Percentiles rank a stretch among this genome's conserved stretches.
Conservation (phyloP, 2,888 invertebrate genomes). For the Prosapia bicincta region DNA sequence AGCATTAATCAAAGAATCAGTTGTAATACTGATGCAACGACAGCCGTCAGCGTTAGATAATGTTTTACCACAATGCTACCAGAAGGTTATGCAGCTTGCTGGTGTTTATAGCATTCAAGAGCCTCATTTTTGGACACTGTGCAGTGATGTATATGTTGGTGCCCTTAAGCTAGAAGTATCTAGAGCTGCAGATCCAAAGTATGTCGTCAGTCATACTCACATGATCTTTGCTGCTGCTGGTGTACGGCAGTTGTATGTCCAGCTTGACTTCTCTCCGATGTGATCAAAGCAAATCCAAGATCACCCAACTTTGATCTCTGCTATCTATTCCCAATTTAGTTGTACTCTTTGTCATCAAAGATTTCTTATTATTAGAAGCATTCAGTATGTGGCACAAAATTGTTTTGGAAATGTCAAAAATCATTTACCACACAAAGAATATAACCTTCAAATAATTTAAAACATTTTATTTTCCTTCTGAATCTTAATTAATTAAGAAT, state of each 20-base stretch:
- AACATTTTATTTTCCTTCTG: not conserved
- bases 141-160: slow-evolving; percentile 90
- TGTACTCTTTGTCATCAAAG: not conserved
- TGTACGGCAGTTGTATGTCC: slow-evolving; percentile 87
- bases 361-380: not conserved
- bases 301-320: not conserved
- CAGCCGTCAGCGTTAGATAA: slow-evolving; percentile 81
- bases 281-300: slow-evolving; percentile 45
- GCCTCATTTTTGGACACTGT: slow-evolving; percentile 97
- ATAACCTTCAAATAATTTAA: not conserved
- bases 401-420: not conserved
- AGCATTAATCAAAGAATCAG: slow-evolving; percentile 80
- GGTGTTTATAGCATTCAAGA: slow-evolving; percentile 96
- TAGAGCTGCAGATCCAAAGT: slow-evolving; percentile 85
- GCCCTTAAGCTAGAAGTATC: slow-evolving; percentile 95
- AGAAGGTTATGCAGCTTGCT: slow-evolving; percentile 81
- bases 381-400: not conserved
- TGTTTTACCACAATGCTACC: slow-evolving; percentile 81
- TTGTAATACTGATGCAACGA: slow-evolving; percentile 89
- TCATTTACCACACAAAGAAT: not conserved
- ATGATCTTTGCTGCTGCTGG: slow-evolving; percentile 93
- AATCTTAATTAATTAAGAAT: no score
- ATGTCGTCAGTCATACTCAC: slow-evolving; percentile 88
- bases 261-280: slow-evolving; percentile 85
- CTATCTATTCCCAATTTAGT: not conserved